phyloP scores from a whole-genome alignment of 2,888 invertebrate species.

The Choristoneura rosaceana region DNA sequence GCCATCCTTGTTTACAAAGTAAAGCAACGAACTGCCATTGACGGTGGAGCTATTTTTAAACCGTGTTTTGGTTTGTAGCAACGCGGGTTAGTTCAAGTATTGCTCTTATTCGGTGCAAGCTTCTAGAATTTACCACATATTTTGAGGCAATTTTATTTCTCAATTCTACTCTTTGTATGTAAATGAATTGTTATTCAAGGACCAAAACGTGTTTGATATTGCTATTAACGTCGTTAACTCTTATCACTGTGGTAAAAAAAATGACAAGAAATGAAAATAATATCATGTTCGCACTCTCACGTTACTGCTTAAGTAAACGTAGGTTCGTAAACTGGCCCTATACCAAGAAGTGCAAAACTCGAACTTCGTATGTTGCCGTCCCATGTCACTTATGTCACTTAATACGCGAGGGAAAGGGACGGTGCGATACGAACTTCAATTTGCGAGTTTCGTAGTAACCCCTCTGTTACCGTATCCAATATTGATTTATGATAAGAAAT shows the following conservation, averaged over 20 bases:
- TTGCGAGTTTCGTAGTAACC: too few relatives aligned
- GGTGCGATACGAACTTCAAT: too few relatives aligned
- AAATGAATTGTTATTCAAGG: too few relatives aligned
- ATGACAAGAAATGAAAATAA: not conserved
- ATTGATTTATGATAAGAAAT: slow-evolving; percentile 13
- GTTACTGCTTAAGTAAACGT: too few relatives aligned
- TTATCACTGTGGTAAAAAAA: not conserved
- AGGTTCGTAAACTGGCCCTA: not conserved
- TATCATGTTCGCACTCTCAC: not conserved
- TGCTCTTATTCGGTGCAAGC: not conserved
- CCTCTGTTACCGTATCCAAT: not conserved
- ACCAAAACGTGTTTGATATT: too few relatives aligned
- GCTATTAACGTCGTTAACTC: too few relatives aligned
- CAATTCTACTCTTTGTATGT: not conserved
- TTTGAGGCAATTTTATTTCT: not conserved
- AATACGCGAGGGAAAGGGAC: too few relatives aligned
- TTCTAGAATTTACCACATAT: not conserved
- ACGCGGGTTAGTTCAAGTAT: slow-evolving; percentile 1
- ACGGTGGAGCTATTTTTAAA: slow-evolving; percentile 25
- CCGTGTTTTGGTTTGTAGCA: slow-evolving; percentile 42
- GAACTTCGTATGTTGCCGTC: too few relatives aligned
- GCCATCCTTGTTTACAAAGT: slow-evolving; percentile 39
- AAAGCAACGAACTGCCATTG: slow-evolving; percentile 36
- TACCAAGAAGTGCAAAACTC: too few relatives aligned
- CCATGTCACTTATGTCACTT: too few relatives aligned